Evolutionary conservation across 2,888 invertebrate genomes (phyloP).

Genomic region (Molorchus minor): DNA sequence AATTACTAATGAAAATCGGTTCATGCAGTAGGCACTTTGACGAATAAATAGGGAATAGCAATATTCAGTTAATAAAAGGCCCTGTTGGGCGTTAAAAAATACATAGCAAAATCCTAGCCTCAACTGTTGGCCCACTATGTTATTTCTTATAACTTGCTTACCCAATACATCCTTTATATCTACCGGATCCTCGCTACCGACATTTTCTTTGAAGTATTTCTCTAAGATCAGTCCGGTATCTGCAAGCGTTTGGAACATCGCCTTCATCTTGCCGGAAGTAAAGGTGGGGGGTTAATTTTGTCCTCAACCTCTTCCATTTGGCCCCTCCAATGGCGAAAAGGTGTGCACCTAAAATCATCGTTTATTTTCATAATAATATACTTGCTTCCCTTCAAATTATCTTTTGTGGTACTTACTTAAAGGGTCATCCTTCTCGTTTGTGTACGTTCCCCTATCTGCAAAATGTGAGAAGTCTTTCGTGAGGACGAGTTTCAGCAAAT

Average conservation of each 20-base stretch:
- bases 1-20: no score
- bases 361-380: not conserved
- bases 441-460: conserved; percentile 49
- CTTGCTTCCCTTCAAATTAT: not conserved
- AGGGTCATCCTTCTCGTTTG: conserved; percentile 52
- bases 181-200: not conserved
- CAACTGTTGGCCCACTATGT: no score
- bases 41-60: no score
- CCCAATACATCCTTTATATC: conserved; percentile 12
- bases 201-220: conserved; percentile 17
- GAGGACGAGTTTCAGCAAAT: conserved; percentile 11
- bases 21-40: no score
- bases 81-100: no score
- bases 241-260: conserved; percentile 54
- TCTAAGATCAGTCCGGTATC: conserved; percentile 5
- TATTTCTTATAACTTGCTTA: no score
- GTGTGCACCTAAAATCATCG: not conserved
- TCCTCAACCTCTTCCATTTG: conserved; percentile 68
- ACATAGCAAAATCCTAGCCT: no score
- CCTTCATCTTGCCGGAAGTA: conserved; percentile 60
- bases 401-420: conserved; percentile 56
- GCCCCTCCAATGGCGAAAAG: conserved; percentile 54
- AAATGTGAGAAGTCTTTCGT: conserved; percentile 35
- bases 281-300: conserved; percentile 41
- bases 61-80: no score